These are phyloP conservation scores for Zosterops borbonicus DNA, from an alignment of 2,113 vertebrate genomes.

Conservation along the genomic window DNA sequence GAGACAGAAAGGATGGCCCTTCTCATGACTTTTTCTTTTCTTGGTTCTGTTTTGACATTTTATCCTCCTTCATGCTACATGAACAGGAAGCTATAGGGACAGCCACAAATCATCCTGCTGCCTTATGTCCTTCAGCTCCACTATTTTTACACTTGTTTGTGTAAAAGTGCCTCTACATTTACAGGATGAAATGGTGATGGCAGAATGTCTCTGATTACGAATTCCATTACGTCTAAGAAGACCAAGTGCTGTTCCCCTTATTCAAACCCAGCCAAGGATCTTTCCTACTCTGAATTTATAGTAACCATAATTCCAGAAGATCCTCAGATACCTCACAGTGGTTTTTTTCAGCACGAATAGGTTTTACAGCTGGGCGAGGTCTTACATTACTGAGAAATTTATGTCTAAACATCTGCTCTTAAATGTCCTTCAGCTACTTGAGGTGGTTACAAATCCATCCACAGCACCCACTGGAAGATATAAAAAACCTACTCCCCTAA, in stretches of 20 bases:
- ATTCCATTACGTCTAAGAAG: neutral
- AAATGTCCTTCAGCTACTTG: neutral
- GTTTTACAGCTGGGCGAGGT: slow-evolving; percentile 26
- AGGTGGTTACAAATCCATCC: slow-evolving; percentile 33
- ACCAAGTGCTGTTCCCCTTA: neutral
- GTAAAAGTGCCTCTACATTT: neutral
- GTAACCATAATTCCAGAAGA: slow-evolving; percentile 46
- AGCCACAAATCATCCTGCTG: neutral
- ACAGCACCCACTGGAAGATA: neutral
- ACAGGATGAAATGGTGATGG: neutral
- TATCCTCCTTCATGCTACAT: neutral
- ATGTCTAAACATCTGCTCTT: slow-evolving; percentile 45
- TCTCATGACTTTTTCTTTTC: neutral
- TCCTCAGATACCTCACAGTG: slow-evolving; percentile 9
- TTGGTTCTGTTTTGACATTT: slow-evolving; percentile 17
- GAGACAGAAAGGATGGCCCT: neutral
- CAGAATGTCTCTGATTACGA: slow-evolving; percentile 17
- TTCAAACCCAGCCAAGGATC: neutral
- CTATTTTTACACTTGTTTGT: slow-evolving; percentile 31
- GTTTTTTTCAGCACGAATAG: neutral
- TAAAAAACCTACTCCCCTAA: neutral
- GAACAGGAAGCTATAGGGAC: slow-evolving; percentile 16
- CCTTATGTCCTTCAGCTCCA: neutral
- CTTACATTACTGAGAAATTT: slow-evolving; percentile 46
- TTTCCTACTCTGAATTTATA: slow-evolving; percentile 40